Evolutionary conservation across 2,113 vertebrate species (phyloP).

Genomic region (Epinephelus lanceolatus): DNA sequence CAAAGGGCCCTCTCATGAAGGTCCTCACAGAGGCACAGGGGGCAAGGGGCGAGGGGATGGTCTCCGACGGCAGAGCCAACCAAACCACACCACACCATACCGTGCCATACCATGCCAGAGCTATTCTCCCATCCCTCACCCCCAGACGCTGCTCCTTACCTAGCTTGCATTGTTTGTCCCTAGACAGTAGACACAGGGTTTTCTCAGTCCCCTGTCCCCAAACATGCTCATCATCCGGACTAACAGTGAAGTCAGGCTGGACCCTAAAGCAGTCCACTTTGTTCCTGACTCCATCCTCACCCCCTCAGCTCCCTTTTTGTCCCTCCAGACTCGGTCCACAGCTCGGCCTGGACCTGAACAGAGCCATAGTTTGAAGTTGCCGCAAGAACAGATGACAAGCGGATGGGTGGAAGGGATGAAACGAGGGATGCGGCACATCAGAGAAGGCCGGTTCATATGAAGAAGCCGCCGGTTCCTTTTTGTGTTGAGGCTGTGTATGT

Average conservation of each 20-base stretch:
- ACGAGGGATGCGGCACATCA: constrained; percentile 64
- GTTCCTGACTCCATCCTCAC: constrained; percentile 11
- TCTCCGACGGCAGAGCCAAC: constrained; percentile 68
- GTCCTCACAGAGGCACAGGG: constrained; percentile 70
- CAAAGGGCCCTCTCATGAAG: constrained; percentile 83
- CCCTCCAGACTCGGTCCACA: constrained; percentile 44
- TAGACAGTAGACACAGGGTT: constrained; percentile 1
- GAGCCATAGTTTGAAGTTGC: constrained; percentile 63
- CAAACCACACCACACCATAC: constrained; percentile 65
- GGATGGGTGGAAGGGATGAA: constrained; percentile 56
- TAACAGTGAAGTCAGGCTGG: constrained; percentile 13
- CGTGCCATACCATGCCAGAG: constrained; percentile 62
- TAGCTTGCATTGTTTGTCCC: constrained; percentile 3
- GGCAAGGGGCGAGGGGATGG: constrained; percentile 68
- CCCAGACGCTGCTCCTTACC: constrained; percentile 24
- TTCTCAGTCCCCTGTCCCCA: neutral
- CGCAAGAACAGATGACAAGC: constrained; percentile 56
- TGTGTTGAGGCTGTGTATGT: constrained; percentile 54
- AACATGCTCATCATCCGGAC: neutral
- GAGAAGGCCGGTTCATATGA: constrained; percentile 50
- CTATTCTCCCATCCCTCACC: constrained; percentile 28
- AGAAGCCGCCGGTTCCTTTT: constrained; percentile 54
- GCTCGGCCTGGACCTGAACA: constrained; percentile 63
- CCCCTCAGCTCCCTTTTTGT: constrained; percentile 11
- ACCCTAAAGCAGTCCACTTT: constrained; percentile 33